Conservation (phyloP, 2,888 invertebrate genomes). For the Scaptomyza cyrtandrae region DNA sequence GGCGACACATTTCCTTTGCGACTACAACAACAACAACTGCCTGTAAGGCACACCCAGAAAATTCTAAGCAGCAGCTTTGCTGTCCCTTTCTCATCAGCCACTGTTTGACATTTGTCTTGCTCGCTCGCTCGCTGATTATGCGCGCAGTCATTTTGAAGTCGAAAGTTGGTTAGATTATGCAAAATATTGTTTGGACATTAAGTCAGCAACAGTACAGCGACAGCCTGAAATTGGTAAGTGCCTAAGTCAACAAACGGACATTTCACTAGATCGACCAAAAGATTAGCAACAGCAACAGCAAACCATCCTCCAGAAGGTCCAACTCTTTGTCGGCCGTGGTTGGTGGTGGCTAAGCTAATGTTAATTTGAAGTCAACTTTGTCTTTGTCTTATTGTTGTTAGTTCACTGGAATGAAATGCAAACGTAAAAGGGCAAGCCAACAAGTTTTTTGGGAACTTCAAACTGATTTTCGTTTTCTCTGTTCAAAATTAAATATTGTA, state of each 20-base stretch:
- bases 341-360: constrained; percentile 33
- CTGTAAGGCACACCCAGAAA: constrained; percentile 65
- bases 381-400: constrained; percentile 35
- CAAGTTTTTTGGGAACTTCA: constrained; percentile 25
- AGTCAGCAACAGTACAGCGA: constrained; percentile 12
- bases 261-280: constrained; percentile 21
- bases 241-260: constrained; percentile 69
- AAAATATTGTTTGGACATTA: constrained; percentile 67
- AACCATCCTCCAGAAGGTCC: constrained; percentile 27
- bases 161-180: constrained; percentile 75
- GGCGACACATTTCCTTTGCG: constrained; percentile 73
- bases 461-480: constrained; percentile 37
- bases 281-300: constrained; percentile 11
- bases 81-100: constrained; percentile 2
- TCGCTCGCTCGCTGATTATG: constrained; percentile 70
- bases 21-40: neutral
- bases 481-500: constrained; percentile 27
- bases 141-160: constrained; percentile 68
- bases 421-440: constrained; percentile 35
- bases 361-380: constrained; percentile 45
- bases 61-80: constrained; percentile 4
- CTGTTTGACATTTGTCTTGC: constrained; percentile 12
- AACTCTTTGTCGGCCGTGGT: constrained; percentile 51
- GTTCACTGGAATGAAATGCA: constrained; percentile 46
- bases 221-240: constrained; percentile 30